Evolutionary conservation across 2,888 invertebrate genomes (phyloP), one percentile per base, ranked within the genome.

Genomic region (Encarsia formosa): DNA sequence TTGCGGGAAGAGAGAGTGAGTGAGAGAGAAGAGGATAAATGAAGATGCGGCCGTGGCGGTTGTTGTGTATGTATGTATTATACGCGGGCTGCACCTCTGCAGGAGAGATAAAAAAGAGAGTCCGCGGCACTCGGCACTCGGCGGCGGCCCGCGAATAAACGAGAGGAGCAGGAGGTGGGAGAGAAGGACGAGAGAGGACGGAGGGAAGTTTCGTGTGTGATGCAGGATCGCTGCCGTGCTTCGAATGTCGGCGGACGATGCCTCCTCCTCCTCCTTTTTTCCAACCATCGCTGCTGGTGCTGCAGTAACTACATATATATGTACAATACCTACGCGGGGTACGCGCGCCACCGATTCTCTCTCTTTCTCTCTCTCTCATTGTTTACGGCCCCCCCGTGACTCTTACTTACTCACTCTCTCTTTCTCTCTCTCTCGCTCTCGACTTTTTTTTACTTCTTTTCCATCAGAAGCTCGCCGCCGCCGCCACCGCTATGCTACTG

Each of bases 221-320:
- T n/a, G n/a, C n/a, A n/a, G n/a, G n/a, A n/a, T n/a, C n/a, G 24
- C 42, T 29, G 15, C 41, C 15, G 22, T 31, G 47, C 52, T 44
- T 52, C 52, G 40, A 41, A 52, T 43, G 52, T 52, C 39, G 48
- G 48, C 29, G 41, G 35, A 50, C 38, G 43, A 49, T 54, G 42
- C 49, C 41, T 54, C 41, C 26, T 53, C n/a, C n/a, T n/a, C n/a
- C n/a, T n/a, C n/a, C n/a, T n/a, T n/a, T n/a, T n/a, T n/a, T n/a
- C n/a, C n/a, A n/a, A n/a, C n/a, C n/a, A n/a, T n/a, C n/a, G n/a
- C n/a, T n/a, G n/a, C n/a, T n/a, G n/a, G n/a, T n/a, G n/a, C 9
- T 35, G 15, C 15, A 11, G 23, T 11, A 40, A 38, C 39, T 19
- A 20, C 40, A 13, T 39, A 37, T 32, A 5, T 20, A 44, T 39